phyloP scores from a whole-genome alignment of 64 coral and sea anemone species.

The Anthopleura sola region DNA sequence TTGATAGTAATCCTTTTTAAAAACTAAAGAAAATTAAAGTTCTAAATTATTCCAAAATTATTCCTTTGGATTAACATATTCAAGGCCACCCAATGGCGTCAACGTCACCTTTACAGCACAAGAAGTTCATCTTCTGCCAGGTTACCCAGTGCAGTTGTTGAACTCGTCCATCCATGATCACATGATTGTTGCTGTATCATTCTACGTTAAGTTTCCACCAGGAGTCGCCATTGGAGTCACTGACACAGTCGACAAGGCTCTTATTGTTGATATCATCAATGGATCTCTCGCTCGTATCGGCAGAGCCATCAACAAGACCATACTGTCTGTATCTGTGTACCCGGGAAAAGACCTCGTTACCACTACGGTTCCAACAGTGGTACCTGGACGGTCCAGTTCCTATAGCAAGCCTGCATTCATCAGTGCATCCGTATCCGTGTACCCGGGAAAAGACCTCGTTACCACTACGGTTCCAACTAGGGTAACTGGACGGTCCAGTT shows the following conservation, averaged over 20 bases:
- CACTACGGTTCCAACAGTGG: background rate
- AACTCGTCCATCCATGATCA: background rate
- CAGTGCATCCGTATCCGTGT: background rate
- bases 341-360: background rate
- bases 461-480: background rate
- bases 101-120: background rate
- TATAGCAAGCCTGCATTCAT: slow-evolving; percentile 3
- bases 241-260: background rate
- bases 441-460: background rate
- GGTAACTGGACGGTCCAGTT: background rate
- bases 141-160: background rate
- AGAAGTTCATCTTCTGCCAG: background rate
- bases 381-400: background rate
- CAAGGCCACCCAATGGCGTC: background rate
- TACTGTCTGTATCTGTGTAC: background rate
- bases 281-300: slow-evolving; percentile 13
- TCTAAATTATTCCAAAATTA: too few relatives aligned
- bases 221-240: background rate
- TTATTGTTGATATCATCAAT: slow-evolving; percentile 15
- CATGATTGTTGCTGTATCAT: background rate
- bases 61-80: too few relatives aligned
- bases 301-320: background rate
- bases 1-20: too few relatives aligned
- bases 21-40: too few relatives aligned
- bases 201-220: slow-evolving; percentile 12